Percentiles rank a stretch among this genome's conserved stretches.
These are phyloP conservation scores for Meteorus colon DNA, from an alignment of 2,888 invertebrate species.

Conservation along the genomic window DNA sequence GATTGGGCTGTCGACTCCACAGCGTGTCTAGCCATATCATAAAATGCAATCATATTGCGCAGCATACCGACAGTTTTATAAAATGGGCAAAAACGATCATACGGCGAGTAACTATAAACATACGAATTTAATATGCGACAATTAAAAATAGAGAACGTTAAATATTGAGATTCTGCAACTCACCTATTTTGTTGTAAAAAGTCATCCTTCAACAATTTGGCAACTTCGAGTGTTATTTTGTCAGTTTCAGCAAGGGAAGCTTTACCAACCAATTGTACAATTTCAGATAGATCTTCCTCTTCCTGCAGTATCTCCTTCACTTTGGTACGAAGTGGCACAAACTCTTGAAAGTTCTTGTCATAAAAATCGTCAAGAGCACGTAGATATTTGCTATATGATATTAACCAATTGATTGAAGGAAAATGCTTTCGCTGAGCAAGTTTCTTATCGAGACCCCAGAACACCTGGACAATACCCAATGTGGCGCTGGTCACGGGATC, in stretches of 20 bases:
- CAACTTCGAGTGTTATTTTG: conserved; percentile 99
- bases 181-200: conserved; percentile 99
- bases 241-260: conserved; percentile 98
- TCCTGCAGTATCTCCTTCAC: conserved; percentile 97
- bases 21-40: conserved; percentile 98
- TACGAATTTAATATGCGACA: conserved; percentile 23
- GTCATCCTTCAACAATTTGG: conserved; percentile 98
- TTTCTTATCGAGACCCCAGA: conserved; percentile 99
- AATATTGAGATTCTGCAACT: conserved; percentile 2
- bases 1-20: conserved; percentile 99
- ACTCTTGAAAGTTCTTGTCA: conserved; percentile 98
- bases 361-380: conserved; percentile 99
- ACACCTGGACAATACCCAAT: conserved; percentile 98
- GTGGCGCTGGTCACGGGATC: conserved; percentile 99
- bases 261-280: conserved; percentile 99
- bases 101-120: conserved; percentile 83
- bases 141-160: neutral
- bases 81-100: conserved; percentile 99
- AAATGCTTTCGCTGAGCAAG: conserved; percentile 99
- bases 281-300: conserved; percentile 99
- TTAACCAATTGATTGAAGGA: conserved; percentile 99
- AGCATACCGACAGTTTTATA: conserved; percentile 99
- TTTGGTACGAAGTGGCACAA: conserved; percentile 97
- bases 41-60: conserved; percentile 97
- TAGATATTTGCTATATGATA: conserved; percentile 97